Evolutionary conservation across 92 coral and sea anemone species (phyloP).

Genomic region (Plumapathes pennacea): DNA sequence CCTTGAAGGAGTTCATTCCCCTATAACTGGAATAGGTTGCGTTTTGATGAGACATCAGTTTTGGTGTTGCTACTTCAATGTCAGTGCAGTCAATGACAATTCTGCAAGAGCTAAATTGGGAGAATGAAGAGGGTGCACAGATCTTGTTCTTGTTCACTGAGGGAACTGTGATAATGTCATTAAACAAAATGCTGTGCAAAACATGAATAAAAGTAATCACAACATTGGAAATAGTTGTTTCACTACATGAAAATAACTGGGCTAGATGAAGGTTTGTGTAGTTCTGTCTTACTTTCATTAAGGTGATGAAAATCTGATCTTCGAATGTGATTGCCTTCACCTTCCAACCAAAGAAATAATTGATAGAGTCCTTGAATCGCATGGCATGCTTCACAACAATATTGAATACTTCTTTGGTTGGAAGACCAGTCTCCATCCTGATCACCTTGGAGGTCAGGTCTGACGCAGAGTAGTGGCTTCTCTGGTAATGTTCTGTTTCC

Average conservation of each 20-base stretch:
- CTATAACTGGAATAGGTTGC: conserved; percentile 52
- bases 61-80: conserved; percentile 40
- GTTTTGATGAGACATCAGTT: conserved; percentile 36
- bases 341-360: conserved; percentile 49
- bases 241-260: conserved; percentile 30
- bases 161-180: conserved; percentile 32
- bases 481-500: neutral
- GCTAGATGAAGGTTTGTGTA: conserved; percentile 54
- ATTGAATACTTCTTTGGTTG: conserved; percentile 31
- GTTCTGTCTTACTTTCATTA: conserved; percentile 52
- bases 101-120: conserved; percentile 41
- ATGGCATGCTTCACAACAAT: conserved; percentile 22
- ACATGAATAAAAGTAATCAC: conserved; percentile 21
- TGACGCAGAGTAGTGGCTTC: conserved; percentile 15
- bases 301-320: conserved; percentile 48
- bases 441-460: conserved; percentile 10
- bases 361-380: conserved; percentile 21
- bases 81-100: conserved; percentile 64
- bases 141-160: conserved; percentile 44
- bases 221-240: conserved; percentile 25
- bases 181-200: conserved; percentile 19
- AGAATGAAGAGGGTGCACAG: conserved; percentile 42
- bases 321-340: conserved; percentile 38
- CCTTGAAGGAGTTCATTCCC: conserved; percentile 48
- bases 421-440: conserved; percentile 51